phyloP scores from a whole-genome alignment of 2,113 vertebrate species.

The Phoenicopterus ruber region DNA sequence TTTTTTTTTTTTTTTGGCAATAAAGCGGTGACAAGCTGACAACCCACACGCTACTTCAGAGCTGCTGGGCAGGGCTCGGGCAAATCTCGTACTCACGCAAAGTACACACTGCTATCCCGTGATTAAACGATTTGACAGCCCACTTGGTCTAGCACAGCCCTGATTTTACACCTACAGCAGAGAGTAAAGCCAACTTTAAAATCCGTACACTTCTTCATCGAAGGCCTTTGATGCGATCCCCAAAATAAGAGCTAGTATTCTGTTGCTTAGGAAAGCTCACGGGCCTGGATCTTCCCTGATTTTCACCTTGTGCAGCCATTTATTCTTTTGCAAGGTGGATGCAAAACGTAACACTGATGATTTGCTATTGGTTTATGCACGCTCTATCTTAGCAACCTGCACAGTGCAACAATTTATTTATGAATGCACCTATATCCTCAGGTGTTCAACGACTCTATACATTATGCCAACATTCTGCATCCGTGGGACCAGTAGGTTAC shows the following conservation, averaged over 20 bases:
- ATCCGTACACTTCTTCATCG: rapidly evolving
- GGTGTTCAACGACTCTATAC: background rate
- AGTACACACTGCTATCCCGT: background rate
- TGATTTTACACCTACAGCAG: background rate
- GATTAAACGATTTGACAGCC: background rate
- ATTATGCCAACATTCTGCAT: background rate
- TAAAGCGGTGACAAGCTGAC: constrained; percentile 30
- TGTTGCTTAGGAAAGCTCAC: background rate
- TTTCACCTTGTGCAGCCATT: background rate
- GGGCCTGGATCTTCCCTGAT: background rate
- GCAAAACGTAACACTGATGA: background rate
- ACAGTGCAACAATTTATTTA: background rate
- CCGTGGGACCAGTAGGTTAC: rapidly evolving
- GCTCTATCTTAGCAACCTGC: background rate
- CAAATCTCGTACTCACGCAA: background rate
- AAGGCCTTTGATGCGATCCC: background rate
- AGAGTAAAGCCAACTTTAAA: background rate
- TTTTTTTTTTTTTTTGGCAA: background rate
- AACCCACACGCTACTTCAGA: background rate
- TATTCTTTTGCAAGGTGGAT: background rate
- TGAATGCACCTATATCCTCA: background rate
- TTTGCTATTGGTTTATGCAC: background rate
- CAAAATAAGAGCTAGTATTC: background rate
- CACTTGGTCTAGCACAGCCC: background rate
- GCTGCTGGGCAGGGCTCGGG: background rate